These are phyloP conservation scores for Darwinula stevensoni DNA, from an alignment of 2,888 invertebrate species.

Conservation along the genomic window DNA sequence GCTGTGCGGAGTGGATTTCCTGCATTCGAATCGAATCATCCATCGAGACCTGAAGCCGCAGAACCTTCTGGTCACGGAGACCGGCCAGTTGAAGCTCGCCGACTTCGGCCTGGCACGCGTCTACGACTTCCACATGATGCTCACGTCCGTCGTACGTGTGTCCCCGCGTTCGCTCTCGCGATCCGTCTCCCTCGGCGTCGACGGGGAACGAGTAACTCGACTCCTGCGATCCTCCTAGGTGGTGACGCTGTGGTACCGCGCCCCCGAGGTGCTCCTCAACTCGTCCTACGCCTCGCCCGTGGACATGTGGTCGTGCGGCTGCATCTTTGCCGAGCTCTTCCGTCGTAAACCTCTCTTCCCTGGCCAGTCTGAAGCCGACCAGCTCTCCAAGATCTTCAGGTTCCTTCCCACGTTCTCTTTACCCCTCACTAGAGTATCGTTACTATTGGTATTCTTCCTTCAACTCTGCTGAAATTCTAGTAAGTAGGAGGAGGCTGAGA, in stretches of 20 bases:
- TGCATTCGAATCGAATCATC: conserved; percentile 76
- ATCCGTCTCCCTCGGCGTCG: too few species aligned
- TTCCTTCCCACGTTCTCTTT: too few species aligned
- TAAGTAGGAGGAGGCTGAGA: too few species aligned
- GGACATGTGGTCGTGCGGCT: conserved; percentile 87
- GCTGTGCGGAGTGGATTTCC: conserved; percentile 69
- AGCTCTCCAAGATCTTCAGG: conserved; percentile 68
- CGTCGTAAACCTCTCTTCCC: conserved; percentile 46
- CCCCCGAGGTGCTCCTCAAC: conserved; percentile 76
- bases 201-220: too few species aligned
- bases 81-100: conserved; percentile 36
- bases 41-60: conserved; percentile 92
- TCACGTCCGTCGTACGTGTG: conserved; percentile 84
- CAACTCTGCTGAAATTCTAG: too few species aligned
- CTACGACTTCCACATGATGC: conserved; percentile 69
- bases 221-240: too few species aligned
- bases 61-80: conserved; percentile 55
- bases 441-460: too few species aligned
- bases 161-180: too few species aligned
- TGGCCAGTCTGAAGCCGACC: conserved; percentile 68
- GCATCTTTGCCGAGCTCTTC: conserved; percentile 73
- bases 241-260: conserved; percentile 81
- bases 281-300: conserved; percentile 68
- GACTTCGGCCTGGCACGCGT: conserved; percentile 92
- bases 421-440: too few species aligned